Evolutionary conservation across 2,797 vertebrate genomes (phyloP).

Genomic region (Tangara arthus): DNA sequence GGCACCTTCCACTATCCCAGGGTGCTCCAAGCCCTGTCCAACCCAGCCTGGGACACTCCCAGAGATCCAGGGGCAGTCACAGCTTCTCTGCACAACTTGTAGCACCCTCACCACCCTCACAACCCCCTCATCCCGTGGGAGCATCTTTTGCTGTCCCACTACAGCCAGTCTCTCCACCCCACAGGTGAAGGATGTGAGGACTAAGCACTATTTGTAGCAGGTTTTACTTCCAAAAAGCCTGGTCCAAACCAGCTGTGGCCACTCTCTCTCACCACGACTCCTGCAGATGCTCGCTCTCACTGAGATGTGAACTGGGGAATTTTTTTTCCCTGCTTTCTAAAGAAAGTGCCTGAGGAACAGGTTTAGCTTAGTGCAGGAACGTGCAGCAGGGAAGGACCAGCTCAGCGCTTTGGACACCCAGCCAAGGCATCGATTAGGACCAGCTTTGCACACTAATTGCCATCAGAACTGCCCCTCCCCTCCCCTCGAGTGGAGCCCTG

Average conservation of each 20-base stretch:
- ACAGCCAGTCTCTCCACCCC: background rate
- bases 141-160: background rate
- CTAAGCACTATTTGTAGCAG: too few relatives aligned
- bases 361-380: background rate
- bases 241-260: background rate
- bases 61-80: background rate
- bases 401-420: background rate
- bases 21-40: rapidly evolving
- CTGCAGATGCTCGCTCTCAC: background rate
- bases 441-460: conserved; percentile 21
- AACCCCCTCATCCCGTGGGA: rapidly evolving
- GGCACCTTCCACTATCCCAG: background rate
- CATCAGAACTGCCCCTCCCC: background rate
- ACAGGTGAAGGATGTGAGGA: background rate
- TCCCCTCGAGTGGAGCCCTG: background rate
- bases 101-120: background rate
- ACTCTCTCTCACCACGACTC: background rate
- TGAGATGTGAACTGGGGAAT: background rate
- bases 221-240: background rate
- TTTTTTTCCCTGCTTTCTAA: background rate
- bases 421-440: background rate
- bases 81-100: background rate
- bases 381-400: background rate
- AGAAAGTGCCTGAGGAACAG: background rate
- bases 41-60: rapidly evolving